Percentiles rank a stretch among this genome's conserved stretches.
Evolutionary conservation across 1,140 invertebrate genomes (phyloP).

Genomic region (Caenorhabditis latens): DNA sequence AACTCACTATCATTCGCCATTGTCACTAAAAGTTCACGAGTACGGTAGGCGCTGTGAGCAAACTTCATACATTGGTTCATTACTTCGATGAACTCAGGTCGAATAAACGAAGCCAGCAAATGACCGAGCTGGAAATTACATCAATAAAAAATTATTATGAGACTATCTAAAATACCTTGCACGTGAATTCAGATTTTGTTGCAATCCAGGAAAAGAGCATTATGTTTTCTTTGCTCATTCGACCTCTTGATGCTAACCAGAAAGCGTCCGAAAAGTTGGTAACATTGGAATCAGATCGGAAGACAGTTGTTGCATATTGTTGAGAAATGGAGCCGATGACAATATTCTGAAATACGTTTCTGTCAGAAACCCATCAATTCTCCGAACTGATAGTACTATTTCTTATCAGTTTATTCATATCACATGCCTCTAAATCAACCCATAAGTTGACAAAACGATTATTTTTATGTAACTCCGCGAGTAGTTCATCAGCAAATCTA

Average conservation of each 20-base stretch:
- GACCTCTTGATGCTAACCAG: conserved; percentile 33
- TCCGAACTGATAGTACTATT: conserved; percentile 40
- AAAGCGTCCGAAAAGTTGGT: conserved; percentile 34
- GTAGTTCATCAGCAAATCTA: conserved; percentile 3
- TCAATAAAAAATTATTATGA: background rate
- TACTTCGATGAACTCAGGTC: conserved; percentile 7
- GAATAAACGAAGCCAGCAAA: conserved; percentile 28
- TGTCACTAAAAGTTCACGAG: conserved; percentile 15
- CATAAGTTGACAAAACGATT: conserved; percentile 41
- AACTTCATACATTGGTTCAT: conserved; percentile 49
- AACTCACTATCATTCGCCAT: conserved; percentile 47
- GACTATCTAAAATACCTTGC: background rate
- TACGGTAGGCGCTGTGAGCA: conserved; percentile 39
- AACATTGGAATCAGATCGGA: conserved; percentile 49
- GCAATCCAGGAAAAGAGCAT: conserved; percentile 26
- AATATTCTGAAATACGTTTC: conserved; percentile 38
- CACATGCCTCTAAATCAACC: conserved; percentile 50
- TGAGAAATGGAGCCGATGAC: conserved; percentile 50
- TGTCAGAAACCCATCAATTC: conserved; percentile 8
- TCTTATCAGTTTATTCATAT: conserved; percentile 6
- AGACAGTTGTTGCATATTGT: conserved; percentile 29
- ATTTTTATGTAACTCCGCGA: conserved; percentile 13
- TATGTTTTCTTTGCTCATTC: conserved; percentile 34
- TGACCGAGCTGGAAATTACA: background rate
- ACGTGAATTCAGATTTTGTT: conserved; percentile 27